Evolutionary conservation across 2,888 invertebrate species (phyloP).

Genomic region (Nemoura dubitans): DNA sequence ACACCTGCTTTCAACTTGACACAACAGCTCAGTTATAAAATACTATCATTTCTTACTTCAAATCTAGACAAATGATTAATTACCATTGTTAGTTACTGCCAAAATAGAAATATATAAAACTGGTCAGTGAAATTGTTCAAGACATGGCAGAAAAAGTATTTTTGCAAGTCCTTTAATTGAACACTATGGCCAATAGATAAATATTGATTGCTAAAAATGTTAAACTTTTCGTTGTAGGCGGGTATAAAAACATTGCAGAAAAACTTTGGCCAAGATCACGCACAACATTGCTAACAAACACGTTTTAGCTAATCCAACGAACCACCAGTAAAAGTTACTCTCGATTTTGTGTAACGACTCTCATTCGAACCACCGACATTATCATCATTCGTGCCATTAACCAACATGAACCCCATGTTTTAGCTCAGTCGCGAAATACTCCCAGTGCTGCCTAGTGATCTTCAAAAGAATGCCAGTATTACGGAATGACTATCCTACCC

Average conservation of each 20-base stretch:
- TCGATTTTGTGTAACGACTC: neutral
- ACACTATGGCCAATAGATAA: neutral
- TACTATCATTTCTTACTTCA: neutral
- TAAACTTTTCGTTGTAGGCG: neutral
- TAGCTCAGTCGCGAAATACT: neutral
- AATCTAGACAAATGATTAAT: neutral
- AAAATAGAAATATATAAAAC: neutral
- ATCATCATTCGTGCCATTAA: neutral
- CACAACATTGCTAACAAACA: neutral
- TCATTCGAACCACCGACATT: neutral
- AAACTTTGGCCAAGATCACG: neutral
- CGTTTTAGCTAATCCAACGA: too few species aligned
- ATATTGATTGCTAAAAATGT: neutral
- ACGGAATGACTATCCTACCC: slow-evolving; percentile 33
- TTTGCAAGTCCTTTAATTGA: neutral
- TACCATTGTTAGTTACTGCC: neutral
- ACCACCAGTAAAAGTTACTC: neutral
- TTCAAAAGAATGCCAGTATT: slow-evolving; percentile 16
- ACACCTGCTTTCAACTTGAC: slow-evolving; percentile 8
- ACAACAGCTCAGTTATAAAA: neutral
- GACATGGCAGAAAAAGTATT: neutral
- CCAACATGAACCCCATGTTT: too few species aligned
- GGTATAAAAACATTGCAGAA: neutral
- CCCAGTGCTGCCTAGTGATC: neutral
- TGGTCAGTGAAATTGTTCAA: neutral